Evolutionary conservation across 2,113 vertebrate genomes (phyloP).

Genomic region (Piprites chloris): DNA sequence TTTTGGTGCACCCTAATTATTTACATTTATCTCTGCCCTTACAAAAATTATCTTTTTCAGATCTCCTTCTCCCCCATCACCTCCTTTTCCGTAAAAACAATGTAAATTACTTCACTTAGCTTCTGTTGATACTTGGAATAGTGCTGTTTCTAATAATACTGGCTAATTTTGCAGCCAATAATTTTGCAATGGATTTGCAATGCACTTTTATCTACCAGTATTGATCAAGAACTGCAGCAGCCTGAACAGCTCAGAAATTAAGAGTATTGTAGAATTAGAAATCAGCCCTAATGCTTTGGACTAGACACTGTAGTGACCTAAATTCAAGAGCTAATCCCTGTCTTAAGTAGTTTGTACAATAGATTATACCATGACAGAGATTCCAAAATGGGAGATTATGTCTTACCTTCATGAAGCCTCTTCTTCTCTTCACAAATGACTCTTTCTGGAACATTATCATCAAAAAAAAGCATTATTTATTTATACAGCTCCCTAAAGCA

Average conservation of each 20-base stretch:
- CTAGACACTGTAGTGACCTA: neutral
- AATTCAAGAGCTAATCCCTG: conserved; percentile 31
- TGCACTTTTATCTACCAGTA: neutral
- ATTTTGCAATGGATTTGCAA: neutral
- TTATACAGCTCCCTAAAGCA: neutral
- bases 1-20: neutral
- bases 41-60: neutral
- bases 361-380: neutral
- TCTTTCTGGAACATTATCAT: conserved; percentile 26
- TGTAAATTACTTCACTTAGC: neutral
- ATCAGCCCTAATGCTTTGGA: neutral
- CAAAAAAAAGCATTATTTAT: conserved; percentile 10
- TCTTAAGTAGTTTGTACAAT: neutral
- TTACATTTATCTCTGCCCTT: neutral
- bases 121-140: neutral
- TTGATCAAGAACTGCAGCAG: neutral
- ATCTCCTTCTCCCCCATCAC: neutral
- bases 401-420: conserved; percentile 53
- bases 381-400: conserved; percentile 17
- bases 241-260: neutral
- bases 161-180: neutral
- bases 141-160: neutral
- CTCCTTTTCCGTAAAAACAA: neutral
- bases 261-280: neutral
- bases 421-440: conserved; percentile 34